Conservation (phyloP, 2,797 vertebrate genomes). For the Phrynocephalus vlangalii region DNA sequence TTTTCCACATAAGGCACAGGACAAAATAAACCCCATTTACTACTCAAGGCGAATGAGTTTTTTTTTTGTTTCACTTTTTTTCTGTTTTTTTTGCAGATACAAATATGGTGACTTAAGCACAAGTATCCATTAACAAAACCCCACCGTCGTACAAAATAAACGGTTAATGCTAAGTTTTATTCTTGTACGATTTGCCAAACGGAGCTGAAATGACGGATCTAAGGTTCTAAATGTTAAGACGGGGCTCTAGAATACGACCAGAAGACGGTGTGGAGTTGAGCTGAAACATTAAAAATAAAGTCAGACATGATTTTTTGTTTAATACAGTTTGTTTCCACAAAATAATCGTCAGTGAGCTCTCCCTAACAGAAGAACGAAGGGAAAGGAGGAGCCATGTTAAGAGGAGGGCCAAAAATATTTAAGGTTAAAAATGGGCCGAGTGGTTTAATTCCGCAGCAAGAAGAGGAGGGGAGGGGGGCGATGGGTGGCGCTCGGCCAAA, state of each 20-base stretch:
- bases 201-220: slow-evolving; percentile 75
- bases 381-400: slow-evolving; percentile 73
- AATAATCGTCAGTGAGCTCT: slow-evolving; percentile 85
- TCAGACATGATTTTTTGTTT: slow-evolving; percentile 86
- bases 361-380: slow-evolving; percentile 80
- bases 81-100: slow-evolving; percentile 76
- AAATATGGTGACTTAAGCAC: slow-evolving; percentile 85
- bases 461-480: slow-evolving; percentile 74
- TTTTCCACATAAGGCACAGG: slow-evolving; percentile 97
- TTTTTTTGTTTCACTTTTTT: slow-evolving; percentile 16
- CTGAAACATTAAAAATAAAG: slow-evolving; percentile 82
- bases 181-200: slow-evolving; percentile 82
- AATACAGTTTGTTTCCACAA: slow-evolving; percentile 79
- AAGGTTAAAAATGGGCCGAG: slow-evolving; percentile 83
- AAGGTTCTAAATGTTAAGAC: slow-evolving; percentile 73
- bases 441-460: slow-evolving; percentile 82
- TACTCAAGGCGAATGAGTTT: slow-evolving; percentile 77
- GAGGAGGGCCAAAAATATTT: slow-evolving; percentile 77
- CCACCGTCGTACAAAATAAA: slow-evolving; percentile 90
- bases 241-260: slow-evolving; percentile 83
- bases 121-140: slow-evolving; percentile 85
- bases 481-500: slow-evolving; percentile 56
- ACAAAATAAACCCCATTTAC: slow-evolving; percentile 92
- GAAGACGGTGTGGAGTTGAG: slow-evolving; percentile 85
- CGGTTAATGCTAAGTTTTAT: slow-evolving; percentile 89